phyloP scores from a whole-genome alignment of 1,140 invertebrate species.

The Choristoneura fumiferana region DNA sequence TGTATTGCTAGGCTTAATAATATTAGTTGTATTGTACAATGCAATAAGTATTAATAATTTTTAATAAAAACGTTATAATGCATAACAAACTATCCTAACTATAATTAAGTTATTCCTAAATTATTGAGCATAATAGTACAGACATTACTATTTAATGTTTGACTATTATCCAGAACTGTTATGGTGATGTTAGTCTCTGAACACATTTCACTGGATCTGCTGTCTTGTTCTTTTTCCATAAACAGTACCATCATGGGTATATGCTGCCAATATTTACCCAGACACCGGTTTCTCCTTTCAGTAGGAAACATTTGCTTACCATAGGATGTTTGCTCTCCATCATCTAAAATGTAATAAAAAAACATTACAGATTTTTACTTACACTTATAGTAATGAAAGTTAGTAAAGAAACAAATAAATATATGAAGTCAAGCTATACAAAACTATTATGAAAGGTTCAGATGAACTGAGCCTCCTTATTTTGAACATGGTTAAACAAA shows the following conservation, averaged over 20 bases:
- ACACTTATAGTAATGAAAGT: neutral
- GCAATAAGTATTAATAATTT: no score
- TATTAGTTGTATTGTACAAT: no score
- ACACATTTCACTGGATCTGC: constrained; percentile 21
- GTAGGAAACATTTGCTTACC: no score
- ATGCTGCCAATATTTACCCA: constrained; percentile 78
- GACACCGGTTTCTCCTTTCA: constrained; percentile 60
- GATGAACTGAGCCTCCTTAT: no score
- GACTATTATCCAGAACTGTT: constrained; percentile 34
- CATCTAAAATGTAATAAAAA: constrained; percentile 42
- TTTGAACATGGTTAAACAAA: no score
- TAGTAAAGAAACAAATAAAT: no score
- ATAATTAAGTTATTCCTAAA: constrained; percentile 39
- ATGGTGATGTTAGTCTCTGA: constrained; percentile 30
- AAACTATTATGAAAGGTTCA: no score
- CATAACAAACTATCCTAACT: constrained; percentile 1
- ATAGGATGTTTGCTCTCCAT: constrained; percentile 30
- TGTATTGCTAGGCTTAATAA: no score
- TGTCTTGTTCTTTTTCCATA: constrained; percentile 39
- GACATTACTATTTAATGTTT: constrained; percentile 25
- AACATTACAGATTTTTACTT: neutral
- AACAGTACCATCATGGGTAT: constrained; percentile 65
- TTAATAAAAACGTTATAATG: no score
- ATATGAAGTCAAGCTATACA: no score
- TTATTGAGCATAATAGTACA: constrained; percentile 40